A percentile compares a stretch with the other conserved stretches of the same genome.
These are phyloP conservation scores for Gallinago nigripennis DNA, from an alignment of 2,797 vertebrate genomes.

Conservation along the genomic window DNA sequence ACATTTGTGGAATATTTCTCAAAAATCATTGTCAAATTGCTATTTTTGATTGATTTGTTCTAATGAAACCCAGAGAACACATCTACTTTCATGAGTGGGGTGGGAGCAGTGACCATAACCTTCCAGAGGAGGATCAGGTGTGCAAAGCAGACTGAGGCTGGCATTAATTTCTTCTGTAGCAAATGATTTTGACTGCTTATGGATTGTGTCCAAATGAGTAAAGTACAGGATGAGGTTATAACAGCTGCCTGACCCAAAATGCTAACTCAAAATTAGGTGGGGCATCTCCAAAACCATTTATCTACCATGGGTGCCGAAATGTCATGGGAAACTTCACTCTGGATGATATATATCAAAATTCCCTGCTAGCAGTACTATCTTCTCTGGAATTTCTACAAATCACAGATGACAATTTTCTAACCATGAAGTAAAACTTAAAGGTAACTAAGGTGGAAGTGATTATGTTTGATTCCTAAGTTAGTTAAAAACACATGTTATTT, in stretches of 20 bases:
- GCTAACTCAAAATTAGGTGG: not conserved
- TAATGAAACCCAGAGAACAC: not conserved
- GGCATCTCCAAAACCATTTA: not conserved
- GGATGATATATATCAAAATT: not conserved
- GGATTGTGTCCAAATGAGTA: not conserved
- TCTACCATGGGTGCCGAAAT: not conserved
- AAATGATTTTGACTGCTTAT: not conserved
- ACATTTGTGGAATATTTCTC: not conserved
- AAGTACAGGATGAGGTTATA: slow-evolving; percentile 1
- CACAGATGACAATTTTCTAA: slow-evolving; percentile 18
- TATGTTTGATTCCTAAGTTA: slow-evolving; percentile 8
- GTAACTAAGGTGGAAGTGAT: slow-evolving; percentile 37
- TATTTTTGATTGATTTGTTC: not conserved
- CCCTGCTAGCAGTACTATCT: not conserved
- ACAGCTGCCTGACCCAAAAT: not conserved
- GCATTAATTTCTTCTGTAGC: not conserved
- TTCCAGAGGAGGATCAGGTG: not conserved
- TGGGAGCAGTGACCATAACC: not conserved
- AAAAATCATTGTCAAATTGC: not conserved
- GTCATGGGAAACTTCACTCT: not conserved
- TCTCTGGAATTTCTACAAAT: slow-evolving; percentile 47
- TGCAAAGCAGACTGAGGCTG: not conserved
- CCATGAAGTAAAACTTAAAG: not conserved
- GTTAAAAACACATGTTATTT: slow-evolving; percentile 4
- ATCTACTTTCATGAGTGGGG: not conserved